Conservation (phyloP, 1,140 invertebrate species). For the Tribolium castaneum region DNA sequence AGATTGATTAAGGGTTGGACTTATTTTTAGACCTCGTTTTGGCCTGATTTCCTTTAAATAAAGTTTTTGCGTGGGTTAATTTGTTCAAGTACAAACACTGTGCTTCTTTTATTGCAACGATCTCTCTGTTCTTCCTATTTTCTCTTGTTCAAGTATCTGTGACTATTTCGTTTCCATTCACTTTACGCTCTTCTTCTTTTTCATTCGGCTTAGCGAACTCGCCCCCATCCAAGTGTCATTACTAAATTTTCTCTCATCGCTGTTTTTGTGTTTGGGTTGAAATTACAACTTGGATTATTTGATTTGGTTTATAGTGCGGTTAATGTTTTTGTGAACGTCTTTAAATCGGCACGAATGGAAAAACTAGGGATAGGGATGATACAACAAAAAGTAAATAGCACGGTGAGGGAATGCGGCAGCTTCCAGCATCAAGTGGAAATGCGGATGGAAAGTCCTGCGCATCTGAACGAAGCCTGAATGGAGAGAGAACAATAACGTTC, state of each 20-base stretch:
- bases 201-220: not conserved
- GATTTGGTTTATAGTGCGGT: not conserved
- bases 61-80: not conserved
- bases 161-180: not conserved
- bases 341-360: not conserved
- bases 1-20: not conserved
- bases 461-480: slow-evolving; percentile 1
- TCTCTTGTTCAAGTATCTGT: not conserved
- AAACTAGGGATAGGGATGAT: not conserved
- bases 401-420: not conserved
- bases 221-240: not conserved
- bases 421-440: slow-evolving; percentile 14
- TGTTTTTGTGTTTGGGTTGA: not conserved
- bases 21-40: not conserved
- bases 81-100: not conserved
- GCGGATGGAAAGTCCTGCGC: slow-evolving; percentile 11
- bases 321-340: not conserved
- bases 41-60: not conserved
- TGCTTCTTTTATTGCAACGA: not conserved
- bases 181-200: not conserved
- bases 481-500: slow-evolving; percentile 6
- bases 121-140: not conserved
- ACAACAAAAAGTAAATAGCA: slow-evolving; percentile 8
- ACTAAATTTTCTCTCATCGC: not conserved
- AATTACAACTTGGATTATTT: not conserved